A percentile compares a stretch with the other conserved stretches of the same genome.
Evolutionary conservation across 92 coral and sea anemone genomes (phyloP).

Genomic region (Pocillopora grandis): DNA sequence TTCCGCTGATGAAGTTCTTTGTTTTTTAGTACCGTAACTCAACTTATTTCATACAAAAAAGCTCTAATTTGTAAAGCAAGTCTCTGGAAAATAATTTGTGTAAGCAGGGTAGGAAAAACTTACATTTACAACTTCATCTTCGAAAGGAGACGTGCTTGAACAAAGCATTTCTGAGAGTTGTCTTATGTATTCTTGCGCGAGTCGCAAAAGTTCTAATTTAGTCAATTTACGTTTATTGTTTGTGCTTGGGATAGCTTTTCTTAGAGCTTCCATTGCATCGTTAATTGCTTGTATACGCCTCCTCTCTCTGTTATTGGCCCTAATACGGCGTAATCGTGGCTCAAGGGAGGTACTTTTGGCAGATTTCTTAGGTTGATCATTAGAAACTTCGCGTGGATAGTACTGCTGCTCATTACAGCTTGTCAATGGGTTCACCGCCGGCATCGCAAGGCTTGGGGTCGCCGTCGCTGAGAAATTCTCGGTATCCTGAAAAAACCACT

Average conservation of each 20-base stretch:
- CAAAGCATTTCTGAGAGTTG: slow-evolving; percentile 68
- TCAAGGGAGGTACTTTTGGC: slow-evolving; percentile 43
- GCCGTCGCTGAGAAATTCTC: not conserved
- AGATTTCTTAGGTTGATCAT: slow-evolving; percentile 8
- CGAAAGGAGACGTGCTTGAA: not conserved
- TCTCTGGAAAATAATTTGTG: not conserved
- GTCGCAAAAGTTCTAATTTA: slow-evolving; percentile 79
- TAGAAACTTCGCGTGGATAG: not conserved
- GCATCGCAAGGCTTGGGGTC: not conserved
- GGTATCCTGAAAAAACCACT: slow-evolving; percentile 1
- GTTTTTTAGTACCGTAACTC: too few relatives aligned
- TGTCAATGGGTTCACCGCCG: not conserved
- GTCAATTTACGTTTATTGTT: slow-evolving; percentile 83
- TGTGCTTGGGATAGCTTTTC: slow-evolving; percentile 88
- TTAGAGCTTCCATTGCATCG: slow-evolving; percentile 91
- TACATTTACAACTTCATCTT: slow-evolving; percentile 1
- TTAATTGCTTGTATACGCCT: slow-evolving; percentile 86
- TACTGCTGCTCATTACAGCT: not conserved
- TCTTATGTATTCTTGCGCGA: slow-evolving; percentile 90
- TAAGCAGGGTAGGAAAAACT: not conserved
- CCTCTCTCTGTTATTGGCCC: slow-evolving; percentile 93
- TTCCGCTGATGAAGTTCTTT: too few relatives aligned
- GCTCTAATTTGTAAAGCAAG: slow-evolving; percentile 14
- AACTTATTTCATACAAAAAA: too few relatives aligned
- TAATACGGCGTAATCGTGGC: slow-evolving; percentile 66